Evolutionary conservation across 2,113 vertebrate genomes (phyloP).

Genomic region (Ursus arctos): DNA sequence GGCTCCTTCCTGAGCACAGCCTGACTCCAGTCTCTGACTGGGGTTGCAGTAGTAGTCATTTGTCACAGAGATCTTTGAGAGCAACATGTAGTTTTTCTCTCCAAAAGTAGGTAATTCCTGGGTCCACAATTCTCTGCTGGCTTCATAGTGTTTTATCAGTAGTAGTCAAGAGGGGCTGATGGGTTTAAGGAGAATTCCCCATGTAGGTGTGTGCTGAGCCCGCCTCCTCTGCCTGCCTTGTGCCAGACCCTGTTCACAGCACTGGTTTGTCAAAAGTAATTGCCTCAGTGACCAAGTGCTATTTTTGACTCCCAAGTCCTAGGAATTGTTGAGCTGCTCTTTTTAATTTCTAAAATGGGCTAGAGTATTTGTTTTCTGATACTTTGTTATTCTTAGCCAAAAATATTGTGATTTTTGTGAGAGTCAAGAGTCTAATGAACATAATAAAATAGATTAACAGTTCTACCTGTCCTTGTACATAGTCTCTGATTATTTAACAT

Average conservation of each 20-base stretch:
- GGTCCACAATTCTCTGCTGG: not conserved
- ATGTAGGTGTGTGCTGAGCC: not conserved
- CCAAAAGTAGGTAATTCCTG: not conserved
- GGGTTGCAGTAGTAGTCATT: not conserved
- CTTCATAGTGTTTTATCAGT: not conserved
- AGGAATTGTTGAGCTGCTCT: not conserved
- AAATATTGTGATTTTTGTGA: not conserved
- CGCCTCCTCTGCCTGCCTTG: not conserved
- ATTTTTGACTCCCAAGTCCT: not conserved
- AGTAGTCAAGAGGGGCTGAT: not conserved
- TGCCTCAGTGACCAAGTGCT: not conserved
- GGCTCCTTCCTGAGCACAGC: not conserved
- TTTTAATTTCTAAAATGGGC: not conserved
- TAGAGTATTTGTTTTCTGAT: not conserved
- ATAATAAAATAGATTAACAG: not conserved
- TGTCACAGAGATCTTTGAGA: not conserved
- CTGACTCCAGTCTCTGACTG: not conserved
- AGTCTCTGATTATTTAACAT: not conserved
- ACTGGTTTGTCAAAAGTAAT: not conserved
- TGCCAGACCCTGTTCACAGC: not conserved
- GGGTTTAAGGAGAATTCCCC: not conserved
- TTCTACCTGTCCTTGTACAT: not conserved
- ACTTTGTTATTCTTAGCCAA: constrained; percentile 11
- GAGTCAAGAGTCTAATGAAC: not conserved
- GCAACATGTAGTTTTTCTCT: not conserved